Conservation (phyloP, 2,888 invertebrate species). For the Mesoligia furuncula region DNA sequence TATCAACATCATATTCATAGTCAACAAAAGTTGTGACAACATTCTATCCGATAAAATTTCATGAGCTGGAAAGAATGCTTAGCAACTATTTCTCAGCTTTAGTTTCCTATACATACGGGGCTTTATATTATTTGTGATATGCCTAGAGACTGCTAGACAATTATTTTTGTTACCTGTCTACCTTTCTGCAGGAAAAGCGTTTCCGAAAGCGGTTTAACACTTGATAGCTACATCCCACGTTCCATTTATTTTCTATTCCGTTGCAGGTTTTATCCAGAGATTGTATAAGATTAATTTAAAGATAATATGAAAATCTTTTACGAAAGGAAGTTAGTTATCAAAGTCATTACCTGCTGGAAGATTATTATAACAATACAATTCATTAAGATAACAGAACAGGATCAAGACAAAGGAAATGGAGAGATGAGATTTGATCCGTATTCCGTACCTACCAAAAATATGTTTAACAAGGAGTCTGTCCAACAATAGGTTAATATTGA, state of each 20-base stretch:
- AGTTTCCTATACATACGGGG: not conserved
- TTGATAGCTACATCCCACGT: conserved; percentile 36
- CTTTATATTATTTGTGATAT: conserved; percentile 44
- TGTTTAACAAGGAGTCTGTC: not conserved
- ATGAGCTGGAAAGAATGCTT: too few species aligned
- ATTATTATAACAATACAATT: conserved; percentile 31
- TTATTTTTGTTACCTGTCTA: conserved; percentile 30
- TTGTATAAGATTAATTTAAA: conserved; percentile 35
- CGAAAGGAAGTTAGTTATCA: conserved; percentile 10
- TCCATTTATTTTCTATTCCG: conserved; percentile 24
- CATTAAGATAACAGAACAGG: conserved; percentile 31
- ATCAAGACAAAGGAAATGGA: not conserved
- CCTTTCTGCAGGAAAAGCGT: conserved; percentile 50
- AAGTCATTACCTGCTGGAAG: conserved; percentile 14
- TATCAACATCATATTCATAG: not conserved
- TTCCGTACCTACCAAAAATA: conserved; percentile 12
- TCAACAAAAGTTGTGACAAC: not conserved
- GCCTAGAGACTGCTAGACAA: conserved; percentile 27
- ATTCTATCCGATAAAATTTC: not conserved
- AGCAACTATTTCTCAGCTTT: not conserved
- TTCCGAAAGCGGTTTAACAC: conserved; percentile 39
- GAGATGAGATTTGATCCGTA: not conserved
- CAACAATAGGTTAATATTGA: conserved; percentile 10
- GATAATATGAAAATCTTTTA: conserved; percentile 24
- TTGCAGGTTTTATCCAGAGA: conserved; percentile 25